Evolutionary conservation across 2,888 invertebrate species (phyloP), one percentile per base, ranked within the genome.

Genomic region (Agrypnus murinus): DNA sequence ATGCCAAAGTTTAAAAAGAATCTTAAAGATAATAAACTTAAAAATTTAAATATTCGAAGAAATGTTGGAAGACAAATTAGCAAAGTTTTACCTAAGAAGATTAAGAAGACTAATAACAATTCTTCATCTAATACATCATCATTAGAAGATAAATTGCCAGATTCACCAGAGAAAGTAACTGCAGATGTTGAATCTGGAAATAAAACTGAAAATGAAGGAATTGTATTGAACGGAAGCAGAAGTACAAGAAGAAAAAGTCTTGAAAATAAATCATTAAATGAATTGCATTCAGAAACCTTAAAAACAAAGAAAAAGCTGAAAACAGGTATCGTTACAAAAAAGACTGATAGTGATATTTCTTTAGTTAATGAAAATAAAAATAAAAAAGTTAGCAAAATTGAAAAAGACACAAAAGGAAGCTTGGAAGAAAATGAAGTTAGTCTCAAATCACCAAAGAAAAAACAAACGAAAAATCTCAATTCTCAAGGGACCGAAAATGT

Each of bases 361-460:
- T n/a, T 4, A n/a, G 4, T 4, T 40, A 40, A 4, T 40, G 69
- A 45, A 69, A 65, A 15, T 69, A 65, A 60, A 34, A 69, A 64
- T 46, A 43, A 8, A 15, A 43, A 14, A 43, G 1, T 4, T 3
- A 9, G 8, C 6, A 43, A 43, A 43, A 43, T 14, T 14, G 10
- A 32, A 73, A 46, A 34, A 62, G 43, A 69, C 69, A 65, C 45
- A 25, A 25, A 62, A 43, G 36, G 34, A 36, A n/a, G 40, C 25
- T 32, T 66, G 34, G 60, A 74, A 38, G 14, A 55, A 5, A 74
- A 74, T 58, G 68, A 72, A 40, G 73, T 58, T 10, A 75, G 74
- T 25, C 25, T 25, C 5, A 25, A 25, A 25, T 25, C 25, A 25
- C 25, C 25, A 25, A 25, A 25, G 25, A 25, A 25, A 5, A 25